phyloP scores from a whole-genome alignment of 2,888 invertebrate genomes.

The Dascillus cervinus region DNA sequence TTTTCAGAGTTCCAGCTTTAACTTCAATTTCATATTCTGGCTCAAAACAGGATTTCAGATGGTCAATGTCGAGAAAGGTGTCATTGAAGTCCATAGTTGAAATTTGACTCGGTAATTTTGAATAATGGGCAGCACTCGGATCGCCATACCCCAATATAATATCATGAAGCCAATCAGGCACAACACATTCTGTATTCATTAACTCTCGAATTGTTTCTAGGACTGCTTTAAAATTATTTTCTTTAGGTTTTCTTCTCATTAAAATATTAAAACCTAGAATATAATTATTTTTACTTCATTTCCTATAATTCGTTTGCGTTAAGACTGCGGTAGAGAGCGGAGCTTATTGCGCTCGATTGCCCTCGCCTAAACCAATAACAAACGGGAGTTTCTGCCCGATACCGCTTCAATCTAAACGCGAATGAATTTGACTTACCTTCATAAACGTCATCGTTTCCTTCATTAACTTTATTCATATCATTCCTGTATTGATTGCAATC shows the following conservation, averaged over 20 bases:
- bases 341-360: no score
- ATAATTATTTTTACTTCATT: no score
- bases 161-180: conserved; percentile 93
- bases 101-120: conserved; percentile 86
- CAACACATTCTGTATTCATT: conserved; percentile 98
- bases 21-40: conserved; percentile 72
- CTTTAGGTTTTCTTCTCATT: conserved; percentile 97
- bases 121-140: conserved; percentile 93
- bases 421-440: conserved; percentile 32
- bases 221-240: conserved; percentile 99
- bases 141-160: conserved; percentile 97
- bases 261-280: conserved; percentile 78
- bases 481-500: conserved; percentile 95
- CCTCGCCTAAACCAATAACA: conserved; percentile 2
- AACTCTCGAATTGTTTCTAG: conserved; percentile 96
- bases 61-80: conserved; percentile 89
- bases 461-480: conserved; percentile 79
- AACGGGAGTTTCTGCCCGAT: background rate
- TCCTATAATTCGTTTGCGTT: no score
- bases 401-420: background rate
- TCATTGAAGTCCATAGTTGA: conserved; percentile 91
- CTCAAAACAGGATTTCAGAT: conserved; percentile 81
- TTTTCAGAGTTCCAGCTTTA: conserved; percentile 55
- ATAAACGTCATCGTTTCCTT: conserved; percentile 65
- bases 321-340: no score